These are phyloP conservation scores for Riparia riparia DNA, from an alignment of 2,113 vertebrate genomes.

Conservation along the genomic window DNA sequence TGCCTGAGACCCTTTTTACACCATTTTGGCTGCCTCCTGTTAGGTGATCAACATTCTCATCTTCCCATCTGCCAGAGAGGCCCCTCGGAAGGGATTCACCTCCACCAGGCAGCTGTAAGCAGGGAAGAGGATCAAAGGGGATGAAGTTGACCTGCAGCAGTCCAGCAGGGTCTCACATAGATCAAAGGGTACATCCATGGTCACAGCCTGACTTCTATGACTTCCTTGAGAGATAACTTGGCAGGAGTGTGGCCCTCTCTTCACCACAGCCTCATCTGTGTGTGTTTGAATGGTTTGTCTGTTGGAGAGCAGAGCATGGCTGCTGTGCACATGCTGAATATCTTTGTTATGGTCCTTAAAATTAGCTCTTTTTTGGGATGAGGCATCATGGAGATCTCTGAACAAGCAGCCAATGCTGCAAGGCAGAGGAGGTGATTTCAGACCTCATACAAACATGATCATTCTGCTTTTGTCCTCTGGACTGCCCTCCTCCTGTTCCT, in stretches of 20 bases:
- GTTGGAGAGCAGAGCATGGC: not conserved
- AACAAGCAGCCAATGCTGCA: not conserved
- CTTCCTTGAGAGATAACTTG: not conserved
- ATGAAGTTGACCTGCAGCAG: constrained; percentile 2
- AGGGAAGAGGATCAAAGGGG: constrained; percentile 31
- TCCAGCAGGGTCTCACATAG: not conserved
- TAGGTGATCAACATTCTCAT: not conserved
- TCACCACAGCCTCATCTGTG: accelerated
- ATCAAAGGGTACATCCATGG: not conserved
- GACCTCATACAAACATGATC: not conserved
- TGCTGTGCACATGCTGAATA: not conserved
- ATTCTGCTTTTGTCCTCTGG: not conserved
- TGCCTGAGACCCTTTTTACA: not conserved
- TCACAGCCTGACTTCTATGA: not conserved
- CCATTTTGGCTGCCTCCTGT: not conserved
- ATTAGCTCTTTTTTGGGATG: no score
- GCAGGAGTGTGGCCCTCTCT: not conserved
- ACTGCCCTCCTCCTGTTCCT: not conserved
- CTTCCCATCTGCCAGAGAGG: constrained; percentile 2
- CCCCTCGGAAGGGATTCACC: constrained; percentile 6
- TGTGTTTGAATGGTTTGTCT: not conserved
- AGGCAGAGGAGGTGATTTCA: not conserved
- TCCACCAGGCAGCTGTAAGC: not conserved
- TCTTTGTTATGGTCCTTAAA: not conserved
- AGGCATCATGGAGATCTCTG: not conserved